Conservation (phyloP, 2,888 invertebrate genomes). For the Diadegma fenestrale region DNA sequence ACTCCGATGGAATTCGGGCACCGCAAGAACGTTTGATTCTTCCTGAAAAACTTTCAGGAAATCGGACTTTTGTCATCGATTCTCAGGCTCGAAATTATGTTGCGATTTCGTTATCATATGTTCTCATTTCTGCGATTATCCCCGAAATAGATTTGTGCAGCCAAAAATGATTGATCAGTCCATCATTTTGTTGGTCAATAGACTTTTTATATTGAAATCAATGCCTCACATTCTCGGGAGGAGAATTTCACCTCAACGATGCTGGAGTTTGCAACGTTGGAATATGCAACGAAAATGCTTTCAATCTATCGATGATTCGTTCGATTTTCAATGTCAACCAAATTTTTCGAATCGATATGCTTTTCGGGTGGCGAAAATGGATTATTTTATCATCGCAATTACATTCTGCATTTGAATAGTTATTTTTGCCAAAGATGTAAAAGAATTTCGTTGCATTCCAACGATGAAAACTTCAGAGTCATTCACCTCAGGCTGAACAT, state of each 20-base stretch:
- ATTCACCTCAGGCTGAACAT: not conserved
- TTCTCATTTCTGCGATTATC: not conserved
- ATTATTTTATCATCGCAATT: too few species aligned
- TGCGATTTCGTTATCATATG: not conserved
- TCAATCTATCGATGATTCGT: too few species aligned
- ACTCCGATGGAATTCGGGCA: not conserved
- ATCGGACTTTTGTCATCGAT: not conserved
- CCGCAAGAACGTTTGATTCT: not conserved
- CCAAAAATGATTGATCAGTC: not conserved
- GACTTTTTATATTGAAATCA: not conserved
- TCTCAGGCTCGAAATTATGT: not conserved
- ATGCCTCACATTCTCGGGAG: not conserved
- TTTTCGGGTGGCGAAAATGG: too few species aligned
- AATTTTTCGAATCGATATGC: too few species aligned
- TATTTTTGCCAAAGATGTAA: too few species aligned
- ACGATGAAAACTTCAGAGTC: too few species aligned
- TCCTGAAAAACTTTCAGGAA: not conserved
- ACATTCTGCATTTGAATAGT: too few species aligned
- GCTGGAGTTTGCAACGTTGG: too few species aligned
- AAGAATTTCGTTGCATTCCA: too few species aligned
- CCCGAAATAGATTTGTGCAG: not conserved
- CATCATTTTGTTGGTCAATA: not conserved
- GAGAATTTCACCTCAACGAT: not conserved
- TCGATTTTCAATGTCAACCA: too few species aligned
- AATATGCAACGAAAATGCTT: too few species aligned